Base-by-base conservation (phyloP, 2,888 invertebrate species). In the Heterodera filipjevi region DNA sequence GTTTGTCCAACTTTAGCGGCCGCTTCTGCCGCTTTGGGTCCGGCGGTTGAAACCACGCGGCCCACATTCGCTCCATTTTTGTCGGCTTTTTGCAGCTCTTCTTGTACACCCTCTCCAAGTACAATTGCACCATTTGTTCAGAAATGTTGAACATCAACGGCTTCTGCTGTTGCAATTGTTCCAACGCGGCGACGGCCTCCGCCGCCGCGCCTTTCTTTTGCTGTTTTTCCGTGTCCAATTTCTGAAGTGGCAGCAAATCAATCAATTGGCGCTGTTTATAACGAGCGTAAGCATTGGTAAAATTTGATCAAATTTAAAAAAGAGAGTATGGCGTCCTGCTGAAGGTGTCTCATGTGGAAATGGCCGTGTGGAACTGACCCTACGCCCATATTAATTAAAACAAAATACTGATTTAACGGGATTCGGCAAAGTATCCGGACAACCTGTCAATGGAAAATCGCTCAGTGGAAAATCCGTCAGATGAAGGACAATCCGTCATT, bases 11-110 rank as follows among this genome's bases (percentile, higher is more conserved):
- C 53, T 78, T 78, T 10, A 30, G 32, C 66, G 33, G 30, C 27
- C 33, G 78, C 33, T 78, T 78, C 19, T 68, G 33, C 27, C 77
- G 78, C 66, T 22, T 76, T 32, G 77, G 53, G 19, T 75, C 66
- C 66, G 30, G 66, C 66, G 66, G 32, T 22, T 35, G 68, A 33
- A 35, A 32, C 33, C 46, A 33, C 30, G 33, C 16, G 27, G 66
- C 33, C 32, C 64, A 66, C 19, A 75, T 30, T 39, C 68, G 32
- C 33, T 64, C 53, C 19, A 75, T 44, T 59, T 22, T 44, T 27
- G 30, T 16, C 14, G 53, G 46, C 30, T 64, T 68, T 75, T 75
- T 59, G 66, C 32, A 16, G 14, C 44, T 66, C 14, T 66, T 35
- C 64, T 32, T 35, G 35, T 49, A 64, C 35, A 44, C 46, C 30